Evolutionary conservation across 2,888 invertebrate genomes (phyloP), one percentile per base, ranked within the genome.

Genomic region (Villa cingulata): DNA sequence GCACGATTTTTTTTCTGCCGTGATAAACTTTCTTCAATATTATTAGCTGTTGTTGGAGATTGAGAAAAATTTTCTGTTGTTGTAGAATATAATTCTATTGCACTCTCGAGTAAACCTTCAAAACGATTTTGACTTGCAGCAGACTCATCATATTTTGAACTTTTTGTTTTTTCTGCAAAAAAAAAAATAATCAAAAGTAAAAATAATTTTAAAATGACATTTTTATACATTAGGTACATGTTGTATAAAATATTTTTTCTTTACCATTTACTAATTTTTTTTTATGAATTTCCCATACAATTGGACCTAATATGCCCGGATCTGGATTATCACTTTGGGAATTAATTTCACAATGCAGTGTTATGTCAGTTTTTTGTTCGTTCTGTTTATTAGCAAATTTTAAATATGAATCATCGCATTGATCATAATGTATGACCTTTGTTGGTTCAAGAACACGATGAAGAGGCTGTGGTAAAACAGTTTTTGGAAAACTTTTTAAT

Each of bases 221-320:
- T n/a, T 12, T 9, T 75, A 9, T 9, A 29, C 29, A 29, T 12
- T 12, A 29, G 29, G 12, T n/a, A n/a, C n/a, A n/a, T n/a, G n/a
- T n/a, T n/a, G 29, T 3, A 32, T 51, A 32, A 32, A 12, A 9
- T 3, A 2, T 16, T 37, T 37, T n/a, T 17, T 54, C 56, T 52
- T 60, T 61, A 49, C 58, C 60, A 45, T 51, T 51, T 45, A 75
- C 74, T 41, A 81, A 70, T 56, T 78, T 74, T 62, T 83, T 83
- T 59, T 81, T 80, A 59, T 85, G 84, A 49, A 84, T 71, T 62
- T 83, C 83, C 87, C 87, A 88, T 7, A 87, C 87, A 45, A 86
- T 70, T 0, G 88, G 88, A 0, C 88, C 87, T 32, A 88, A 77
- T 5, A 87, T 82, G 1, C 88, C 88, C 0, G 88, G 86, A 68